These are phyloP conservation scores for Danio kyathit DNA, from an alignment of 2,797 vertebrate species.

Conservation along the genomic window DNA sequence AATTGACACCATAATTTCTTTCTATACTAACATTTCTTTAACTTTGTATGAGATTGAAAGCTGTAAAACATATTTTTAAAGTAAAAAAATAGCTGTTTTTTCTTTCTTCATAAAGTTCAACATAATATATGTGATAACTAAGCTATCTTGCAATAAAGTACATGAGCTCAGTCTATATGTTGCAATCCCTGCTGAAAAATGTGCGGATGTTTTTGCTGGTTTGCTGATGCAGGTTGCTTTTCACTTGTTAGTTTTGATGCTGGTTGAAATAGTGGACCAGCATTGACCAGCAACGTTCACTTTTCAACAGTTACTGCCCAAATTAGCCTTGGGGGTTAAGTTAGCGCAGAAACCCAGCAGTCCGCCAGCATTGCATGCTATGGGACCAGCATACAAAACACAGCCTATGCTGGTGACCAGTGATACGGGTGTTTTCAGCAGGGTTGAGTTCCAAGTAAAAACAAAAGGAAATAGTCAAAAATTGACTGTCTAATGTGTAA, in stretches of 20 bases:
- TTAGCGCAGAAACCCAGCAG: not conserved
- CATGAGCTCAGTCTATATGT: not conserved
- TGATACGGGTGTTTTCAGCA: not conserved
- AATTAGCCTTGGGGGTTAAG: not conserved
- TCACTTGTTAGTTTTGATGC: conserved; percentile 15
- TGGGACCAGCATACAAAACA: conserved; percentile 34
- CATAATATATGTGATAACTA: not conserved
- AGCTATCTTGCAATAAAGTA: no score
- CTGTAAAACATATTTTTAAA: not conserved
- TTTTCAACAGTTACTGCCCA: not conserved
- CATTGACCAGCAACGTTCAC: no score
- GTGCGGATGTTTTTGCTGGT: not conserved
- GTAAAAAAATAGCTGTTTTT: not conserved
- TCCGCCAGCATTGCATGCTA: conserved; percentile 21
- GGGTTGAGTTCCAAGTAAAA: conserved; percentile 20
- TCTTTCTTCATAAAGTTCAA: not conserved
- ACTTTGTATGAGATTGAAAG: not conserved
- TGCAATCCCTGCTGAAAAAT: not conserved
- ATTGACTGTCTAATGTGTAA: not conserved
- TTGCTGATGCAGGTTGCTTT: not conserved
- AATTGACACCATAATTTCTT: no score
- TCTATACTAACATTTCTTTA: no score
- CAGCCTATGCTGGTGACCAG: conserved; percentile 27
- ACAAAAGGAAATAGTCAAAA: not conserved
- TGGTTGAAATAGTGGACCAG: conserved; percentile 14